These are phyloP conservation scores for Achlya flavicornis DNA, from an alignment of 2,888 invertebrate genomes.

Conservation along the genomic window DNA sequence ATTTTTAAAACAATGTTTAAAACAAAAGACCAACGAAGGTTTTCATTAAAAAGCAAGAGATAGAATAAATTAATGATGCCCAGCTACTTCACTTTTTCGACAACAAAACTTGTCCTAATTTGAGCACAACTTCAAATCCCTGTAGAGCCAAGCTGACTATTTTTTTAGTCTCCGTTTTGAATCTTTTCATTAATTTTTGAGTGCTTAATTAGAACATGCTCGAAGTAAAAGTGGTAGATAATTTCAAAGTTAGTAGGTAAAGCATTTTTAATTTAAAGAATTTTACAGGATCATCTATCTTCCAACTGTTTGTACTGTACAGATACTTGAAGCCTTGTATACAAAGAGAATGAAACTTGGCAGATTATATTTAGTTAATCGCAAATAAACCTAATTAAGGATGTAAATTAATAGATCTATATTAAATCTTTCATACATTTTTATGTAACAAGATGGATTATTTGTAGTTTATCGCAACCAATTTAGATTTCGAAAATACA, in stretches of 20 bases:
- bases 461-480: too few species aligned
- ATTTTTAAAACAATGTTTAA: too few species aligned
- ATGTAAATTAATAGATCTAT: too few species aligned
- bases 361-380: too few species aligned
- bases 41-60: background rate
- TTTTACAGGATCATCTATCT: background rate
- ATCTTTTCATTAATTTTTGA: background rate
- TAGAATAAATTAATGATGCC: conserved; percentile 1
- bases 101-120: conserved; percentile 6
- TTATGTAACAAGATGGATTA: too few species aligned
- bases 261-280: background rate
- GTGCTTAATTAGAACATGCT: background rate
- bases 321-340: too few species aligned
- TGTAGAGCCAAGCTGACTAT: background rate
- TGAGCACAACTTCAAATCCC: conserved; percentile 5
- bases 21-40: background rate
- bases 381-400: too few species aligned
- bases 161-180: background rate
- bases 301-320: background rate
- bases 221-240: background rate
- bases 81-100: conserved; percentile 1
- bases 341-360: too few species aligned
- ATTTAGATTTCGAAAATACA: too few species aligned
- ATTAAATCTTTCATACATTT: too few species aligned
- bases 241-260: background rate